Evolutionary conservation across 2,113 vertebrate species (phyloP).

Genomic region (Lates calcarifer): DNA sequence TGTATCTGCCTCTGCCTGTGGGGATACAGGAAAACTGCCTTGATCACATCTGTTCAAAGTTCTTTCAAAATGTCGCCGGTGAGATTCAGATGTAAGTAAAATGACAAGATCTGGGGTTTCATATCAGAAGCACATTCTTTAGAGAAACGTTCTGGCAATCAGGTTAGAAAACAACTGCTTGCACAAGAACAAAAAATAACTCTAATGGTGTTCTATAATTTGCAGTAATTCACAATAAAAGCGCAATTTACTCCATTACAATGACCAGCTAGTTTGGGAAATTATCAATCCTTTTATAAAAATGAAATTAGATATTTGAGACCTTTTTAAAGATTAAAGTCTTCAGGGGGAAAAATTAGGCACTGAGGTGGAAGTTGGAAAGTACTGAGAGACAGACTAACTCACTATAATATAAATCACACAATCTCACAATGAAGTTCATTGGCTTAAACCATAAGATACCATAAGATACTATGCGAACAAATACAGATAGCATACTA

Average conservation of each 20-base stretch:
- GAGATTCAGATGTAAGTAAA: background rate
- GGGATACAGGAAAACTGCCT: constrained; percentile 36
- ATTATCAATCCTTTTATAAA: no score
- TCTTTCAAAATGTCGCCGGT: constrained; percentile 15
- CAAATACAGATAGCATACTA: background rate
- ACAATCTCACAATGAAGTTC: no score
- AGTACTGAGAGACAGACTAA: background rate
- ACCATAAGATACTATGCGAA: background rate
- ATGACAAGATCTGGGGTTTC: background rate
- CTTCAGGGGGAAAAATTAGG: no score
- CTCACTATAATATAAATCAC: no score
- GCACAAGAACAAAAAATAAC: background rate
- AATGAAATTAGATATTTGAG: no score
- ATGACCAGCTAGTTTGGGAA: background rate
- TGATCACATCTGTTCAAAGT: constrained; percentile 44
- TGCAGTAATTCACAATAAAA: background rate
- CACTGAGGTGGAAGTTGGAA: background rate
- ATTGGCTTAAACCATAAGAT: no score
- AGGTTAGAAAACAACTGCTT: background rate
- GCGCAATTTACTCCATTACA: background rate
- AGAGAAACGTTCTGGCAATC: background rate
- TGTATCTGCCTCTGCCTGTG: constrained; percentile 52
- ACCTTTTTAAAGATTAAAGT: no score
- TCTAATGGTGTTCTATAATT: background rate
- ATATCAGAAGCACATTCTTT: background rate